phyloP scores from a whole-genome alignment of 2,113 vertebrate genomes.

The Urocolius indicus region DNA sequence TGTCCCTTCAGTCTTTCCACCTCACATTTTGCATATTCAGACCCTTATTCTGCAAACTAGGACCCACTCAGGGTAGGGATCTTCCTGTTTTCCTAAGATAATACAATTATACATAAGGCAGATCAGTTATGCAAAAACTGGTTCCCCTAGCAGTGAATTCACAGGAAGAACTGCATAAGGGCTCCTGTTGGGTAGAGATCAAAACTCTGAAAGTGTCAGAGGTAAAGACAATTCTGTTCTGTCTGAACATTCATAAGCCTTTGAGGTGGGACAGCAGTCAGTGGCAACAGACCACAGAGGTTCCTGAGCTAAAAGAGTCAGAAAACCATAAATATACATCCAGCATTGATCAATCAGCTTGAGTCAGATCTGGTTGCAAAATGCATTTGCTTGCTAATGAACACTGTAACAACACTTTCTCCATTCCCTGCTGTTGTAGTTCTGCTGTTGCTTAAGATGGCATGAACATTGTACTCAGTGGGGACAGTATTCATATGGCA shows the following conservation, averaged over 20 bases:
- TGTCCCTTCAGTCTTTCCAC: background rate
- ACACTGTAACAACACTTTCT: background rate
- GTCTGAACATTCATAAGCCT: background rate
- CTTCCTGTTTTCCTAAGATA: background rate
- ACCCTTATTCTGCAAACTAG: background rate
- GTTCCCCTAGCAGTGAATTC: background rate
- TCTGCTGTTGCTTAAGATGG: background rate
- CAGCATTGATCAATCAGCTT: background rate
- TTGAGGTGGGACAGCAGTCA: background rate
- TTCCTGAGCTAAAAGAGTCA: background rate
- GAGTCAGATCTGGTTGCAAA: background rate
- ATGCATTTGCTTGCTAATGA: background rate
- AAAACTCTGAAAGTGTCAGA: background rate
- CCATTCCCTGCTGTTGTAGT: background rate
- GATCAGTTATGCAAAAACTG: background rate
- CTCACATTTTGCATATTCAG: background rate
- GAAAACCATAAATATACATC: background rate
- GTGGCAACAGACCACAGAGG: background rate
- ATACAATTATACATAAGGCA: background rate
- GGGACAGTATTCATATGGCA: background rate
- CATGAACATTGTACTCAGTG: fast-evolving
- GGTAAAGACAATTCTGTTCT: background rate
- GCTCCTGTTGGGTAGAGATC: background rate
- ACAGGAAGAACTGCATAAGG: background rate
- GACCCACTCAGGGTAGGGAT: background rate